phyloP scores from a whole-genome alignment of 1,140 invertebrate genomes.

The Caerostris extrusa region DNA sequence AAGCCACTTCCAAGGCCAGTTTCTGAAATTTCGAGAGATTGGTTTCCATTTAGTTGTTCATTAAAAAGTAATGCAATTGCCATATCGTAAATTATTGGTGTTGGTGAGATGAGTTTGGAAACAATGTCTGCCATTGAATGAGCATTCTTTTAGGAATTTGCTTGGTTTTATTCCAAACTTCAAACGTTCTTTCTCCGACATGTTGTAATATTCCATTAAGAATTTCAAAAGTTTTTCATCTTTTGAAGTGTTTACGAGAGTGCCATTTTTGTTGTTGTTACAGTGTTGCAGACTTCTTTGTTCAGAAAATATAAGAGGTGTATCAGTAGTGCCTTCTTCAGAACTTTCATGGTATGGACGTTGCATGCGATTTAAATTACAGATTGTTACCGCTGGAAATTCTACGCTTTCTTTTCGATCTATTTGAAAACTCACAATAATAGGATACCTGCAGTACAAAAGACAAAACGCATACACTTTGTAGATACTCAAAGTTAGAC shows the following conservation, averaged over 20 bases:
- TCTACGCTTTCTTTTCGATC: background rate
- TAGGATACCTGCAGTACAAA: background rate
- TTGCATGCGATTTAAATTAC: background rate
- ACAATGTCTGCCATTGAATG: background rate
- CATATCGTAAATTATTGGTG: background rate
- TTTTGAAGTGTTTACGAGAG: background rate
- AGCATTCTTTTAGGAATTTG: background rate
- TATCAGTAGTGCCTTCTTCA: background rate
- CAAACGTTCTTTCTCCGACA: background rate
- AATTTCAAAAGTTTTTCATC: background rate
- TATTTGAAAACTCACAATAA: background rate
- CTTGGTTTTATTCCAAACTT: background rate
- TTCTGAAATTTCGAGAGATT: background rate
- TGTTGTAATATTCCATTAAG: background rate
- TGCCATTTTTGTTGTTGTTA: background rate
- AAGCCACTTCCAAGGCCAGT: background rate
- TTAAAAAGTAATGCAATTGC: background rate
- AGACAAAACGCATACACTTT: background rate
- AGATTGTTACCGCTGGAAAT: background rate
- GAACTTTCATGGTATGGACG: background rate
- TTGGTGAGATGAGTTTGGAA: background rate
- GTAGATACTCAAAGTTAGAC: background rate
- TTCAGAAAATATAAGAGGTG: background rate
- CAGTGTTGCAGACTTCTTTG: background rate
- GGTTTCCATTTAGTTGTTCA: background rate